phyloP scores from a whole-genome alignment of 2,797 vertebrate genomes.

The Notolepis coatsorum region DNA sequence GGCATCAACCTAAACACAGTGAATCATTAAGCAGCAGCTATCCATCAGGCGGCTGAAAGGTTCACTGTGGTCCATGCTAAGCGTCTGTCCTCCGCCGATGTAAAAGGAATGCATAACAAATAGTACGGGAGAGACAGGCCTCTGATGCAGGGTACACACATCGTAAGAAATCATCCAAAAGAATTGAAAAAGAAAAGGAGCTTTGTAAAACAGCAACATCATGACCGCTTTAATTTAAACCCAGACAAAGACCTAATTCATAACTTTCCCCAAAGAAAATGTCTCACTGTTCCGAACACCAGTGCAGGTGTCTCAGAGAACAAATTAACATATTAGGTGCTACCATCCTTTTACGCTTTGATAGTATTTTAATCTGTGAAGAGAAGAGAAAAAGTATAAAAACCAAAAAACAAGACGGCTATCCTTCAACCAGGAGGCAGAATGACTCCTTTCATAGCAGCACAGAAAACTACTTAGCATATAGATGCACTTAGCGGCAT shows the following conservation, averaged over 20 bases:
- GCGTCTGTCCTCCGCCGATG: slow-evolving; percentile 62
- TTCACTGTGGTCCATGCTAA: slow-evolving; percentile 63
- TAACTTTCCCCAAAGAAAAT: slow-evolving; percentile 44
- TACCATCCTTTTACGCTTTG: slow-evolving; percentile 38
- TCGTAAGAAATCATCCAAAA: slow-evolving; percentile 64
- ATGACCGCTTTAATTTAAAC: slow-evolving; percentile 52
- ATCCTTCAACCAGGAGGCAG: slow-evolving; percentile 17
- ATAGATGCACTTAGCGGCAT: too few species aligned
- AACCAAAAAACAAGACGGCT: neutral
- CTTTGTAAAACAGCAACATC: slow-evolving; percentile 58
- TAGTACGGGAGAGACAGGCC: slow-evolving; percentile 54
- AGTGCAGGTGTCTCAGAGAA: slow-evolving; percentile 67
- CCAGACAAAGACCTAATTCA: slow-evolving; percentile 56
- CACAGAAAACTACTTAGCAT: slow-evolving; percentile 6
- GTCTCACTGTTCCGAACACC: slow-evolving; percentile 39
- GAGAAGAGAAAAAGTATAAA: neutral
- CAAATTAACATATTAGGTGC: slow-evolving; percentile 57
- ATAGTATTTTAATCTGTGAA: slow-evolving; percentile 31
- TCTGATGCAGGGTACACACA: slow-evolving; percentile 51
- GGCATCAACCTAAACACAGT: slow-evolving; percentile 34
- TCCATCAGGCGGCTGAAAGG: slow-evolving; percentile 58
- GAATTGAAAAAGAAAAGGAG: slow-evolving; percentile 52
- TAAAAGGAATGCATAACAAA: slow-evolving; percentile 72
- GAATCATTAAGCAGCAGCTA: slow-evolving; percentile 55
- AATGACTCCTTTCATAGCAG: slow-evolving; percentile 7